Percentiles rank a stretch among this genome's conserved stretches.
phyloP scores from a whole-genome alignment of 2,113 vertebrate species.

The Ciconia boyciana region DNA sequence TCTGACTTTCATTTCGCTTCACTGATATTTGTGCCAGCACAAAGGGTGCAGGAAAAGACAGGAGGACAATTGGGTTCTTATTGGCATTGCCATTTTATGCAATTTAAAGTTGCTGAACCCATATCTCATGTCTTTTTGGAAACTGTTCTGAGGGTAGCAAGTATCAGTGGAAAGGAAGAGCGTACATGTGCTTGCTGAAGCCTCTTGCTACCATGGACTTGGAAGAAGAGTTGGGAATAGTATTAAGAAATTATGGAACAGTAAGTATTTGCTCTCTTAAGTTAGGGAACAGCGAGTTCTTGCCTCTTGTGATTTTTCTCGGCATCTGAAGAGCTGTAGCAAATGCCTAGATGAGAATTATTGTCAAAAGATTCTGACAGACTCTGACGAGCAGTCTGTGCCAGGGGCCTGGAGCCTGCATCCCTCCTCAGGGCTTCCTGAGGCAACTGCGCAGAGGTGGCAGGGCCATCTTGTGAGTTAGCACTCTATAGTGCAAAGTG shows the following conservation, averaged over 20 bases:
- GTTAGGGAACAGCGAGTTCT: background rate
- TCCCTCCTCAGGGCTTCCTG: background rate
- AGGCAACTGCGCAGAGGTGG: accelerated
- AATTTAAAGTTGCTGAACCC: background rate
- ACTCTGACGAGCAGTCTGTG: background rate
- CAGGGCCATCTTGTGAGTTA: background rate
- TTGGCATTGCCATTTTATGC: background rate
- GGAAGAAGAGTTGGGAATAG: background rate
- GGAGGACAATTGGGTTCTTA: background rate
- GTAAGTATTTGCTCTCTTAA: background rate
- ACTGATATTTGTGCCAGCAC: background rate
- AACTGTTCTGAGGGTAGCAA: background rate
- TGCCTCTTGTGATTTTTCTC: background rate
- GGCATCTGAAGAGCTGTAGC: background rate
- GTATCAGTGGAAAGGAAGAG: background rate
- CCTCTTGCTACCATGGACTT: background rate
- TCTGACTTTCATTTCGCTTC: background rate
- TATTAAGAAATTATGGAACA: background rate
- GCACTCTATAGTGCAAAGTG: background rate
- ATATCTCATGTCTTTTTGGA: background rate
- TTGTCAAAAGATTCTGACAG: background rate
- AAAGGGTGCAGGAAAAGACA: background rate
- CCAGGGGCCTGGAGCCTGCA: background rate
- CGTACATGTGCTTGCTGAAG: accelerated
- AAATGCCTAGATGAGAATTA: background rate